Evolutionary conservation across 2,113 vertebrate genomes (phyloP).

Genomic region (Copsychus sechellarum): DNA sequence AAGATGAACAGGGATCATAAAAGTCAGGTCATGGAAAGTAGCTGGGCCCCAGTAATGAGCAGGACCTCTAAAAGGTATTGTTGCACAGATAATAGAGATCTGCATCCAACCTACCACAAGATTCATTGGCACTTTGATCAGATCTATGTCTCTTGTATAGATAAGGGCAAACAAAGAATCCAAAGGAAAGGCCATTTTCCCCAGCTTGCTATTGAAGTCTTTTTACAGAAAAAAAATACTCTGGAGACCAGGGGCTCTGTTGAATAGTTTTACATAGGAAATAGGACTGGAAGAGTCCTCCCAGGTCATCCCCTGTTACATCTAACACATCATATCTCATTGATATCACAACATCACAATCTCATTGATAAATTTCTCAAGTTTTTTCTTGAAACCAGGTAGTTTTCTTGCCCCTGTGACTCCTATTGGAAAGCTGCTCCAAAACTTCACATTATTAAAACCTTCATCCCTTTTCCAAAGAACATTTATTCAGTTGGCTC

Average conservation of each 20-base stretch:
- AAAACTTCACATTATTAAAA: conserved; percentile 8
- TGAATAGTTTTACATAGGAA: conserved; percentile 64
- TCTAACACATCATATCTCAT: conserved; percentile 17
- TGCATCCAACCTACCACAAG: conserved; percentile 41
- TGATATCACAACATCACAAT: conserved; percentile 55
- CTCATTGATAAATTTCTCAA: conserved; percentile 62
- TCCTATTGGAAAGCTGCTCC: neutral
- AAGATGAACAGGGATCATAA: conserved; percentile 29
- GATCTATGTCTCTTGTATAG: conserved; percentile 21
- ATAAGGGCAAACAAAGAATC: conserved; percentile 56
- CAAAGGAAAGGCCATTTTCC: conserved; percentile 56
- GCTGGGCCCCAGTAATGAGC: conserved; percentile 31
- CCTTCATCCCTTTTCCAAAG: neutral
- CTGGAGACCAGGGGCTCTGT: conserved; percentile 16
- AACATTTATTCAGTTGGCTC: neutral
- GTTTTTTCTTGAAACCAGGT: conserved; percentile 26
- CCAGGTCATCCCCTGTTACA: conserved; percentile 28
- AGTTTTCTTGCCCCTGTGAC: conserved; percentile 40
- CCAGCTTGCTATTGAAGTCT: conserved; percentile 34
- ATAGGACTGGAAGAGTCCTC: conserved; percentile 36
- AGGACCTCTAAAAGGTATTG: conserved; percentile 29
- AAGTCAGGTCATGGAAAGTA: conserved; percentile 38
- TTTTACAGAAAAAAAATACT: conserved; percentile 46
- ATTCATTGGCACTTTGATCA: conserved; percentile 46
- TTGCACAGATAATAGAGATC: conserved; percentile 49